A percentile compares a stretch with the other conserved stretches of the same genome.
These are phyloP conservation scores for Bombycilla garrulus DNA, from an alignment of 2,113 vertebrate species.

Conservation along the genomic window DNA sequence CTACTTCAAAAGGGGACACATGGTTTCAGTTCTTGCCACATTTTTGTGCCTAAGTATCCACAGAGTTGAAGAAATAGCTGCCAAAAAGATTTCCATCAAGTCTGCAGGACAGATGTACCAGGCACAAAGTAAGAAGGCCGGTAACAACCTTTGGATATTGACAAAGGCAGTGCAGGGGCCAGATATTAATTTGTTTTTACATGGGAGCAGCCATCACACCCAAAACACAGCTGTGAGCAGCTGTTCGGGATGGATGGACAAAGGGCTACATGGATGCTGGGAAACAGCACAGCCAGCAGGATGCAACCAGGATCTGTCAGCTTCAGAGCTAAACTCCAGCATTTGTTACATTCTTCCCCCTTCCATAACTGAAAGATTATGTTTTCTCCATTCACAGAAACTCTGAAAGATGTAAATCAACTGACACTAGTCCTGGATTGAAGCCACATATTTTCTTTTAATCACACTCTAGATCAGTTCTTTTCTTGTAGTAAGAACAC, in stretches of 20 bases:
- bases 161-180: neutral
- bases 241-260: neutral
- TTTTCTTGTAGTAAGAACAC: neutral
- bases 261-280: neutral
- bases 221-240: slow-evolving; percentile 20
- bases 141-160: neutral
- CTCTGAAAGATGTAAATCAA: neutral
- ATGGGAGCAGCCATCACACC: neutral
- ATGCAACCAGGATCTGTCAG: neutral
- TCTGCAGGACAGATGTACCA: neutral
- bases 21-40: neutral
- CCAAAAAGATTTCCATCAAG: neutral
- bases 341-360: neutral
- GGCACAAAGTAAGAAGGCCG: neutral
- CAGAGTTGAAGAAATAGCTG: neutral
- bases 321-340: neutral
- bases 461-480: neutral
- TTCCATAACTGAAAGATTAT: neutral
- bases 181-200: neutral
- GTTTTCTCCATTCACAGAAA: neutral
- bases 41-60: neutral
- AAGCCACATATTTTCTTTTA: neutral
- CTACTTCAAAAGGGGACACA: neutral
- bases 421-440: neutral
- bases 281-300: slow-evolving; percentile 36